Evolutionary conservation across 2,113 vertebrate species (phyloP).

Genomic region (Aptenodytes patagonicus): DNA sequence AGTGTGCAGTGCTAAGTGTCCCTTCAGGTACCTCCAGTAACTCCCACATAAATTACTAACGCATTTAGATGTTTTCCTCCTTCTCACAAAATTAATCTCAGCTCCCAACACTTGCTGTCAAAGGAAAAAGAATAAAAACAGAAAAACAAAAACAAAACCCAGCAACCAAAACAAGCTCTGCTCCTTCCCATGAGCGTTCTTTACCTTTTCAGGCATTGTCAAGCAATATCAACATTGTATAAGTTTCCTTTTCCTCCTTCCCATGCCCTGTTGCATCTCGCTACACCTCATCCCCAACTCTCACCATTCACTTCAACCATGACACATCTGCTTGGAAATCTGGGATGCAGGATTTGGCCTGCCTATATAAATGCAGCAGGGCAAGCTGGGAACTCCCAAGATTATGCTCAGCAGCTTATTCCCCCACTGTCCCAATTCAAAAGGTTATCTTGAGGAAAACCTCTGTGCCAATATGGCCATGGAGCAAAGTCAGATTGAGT

Average conservation of each 20-base stretch:
- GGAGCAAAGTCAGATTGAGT: background rate
- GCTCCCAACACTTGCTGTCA: background rate
- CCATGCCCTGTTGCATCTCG: accelerated
- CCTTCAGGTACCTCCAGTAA: background rate
- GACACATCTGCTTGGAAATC: background rate
- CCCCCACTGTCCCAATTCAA: background rate
- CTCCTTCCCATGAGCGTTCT: background rate
- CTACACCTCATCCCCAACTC: background rate
- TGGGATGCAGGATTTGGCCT: background rate
- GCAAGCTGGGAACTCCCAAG: background rate
- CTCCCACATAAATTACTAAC: background rate
- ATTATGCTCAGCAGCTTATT: background rate
- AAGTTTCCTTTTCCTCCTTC: background rate
- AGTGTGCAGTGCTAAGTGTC: background rate
- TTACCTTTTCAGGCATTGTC: background rate
- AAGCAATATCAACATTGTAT: background rate
- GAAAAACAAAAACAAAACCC: background rate
- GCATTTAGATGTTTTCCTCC: background rate
- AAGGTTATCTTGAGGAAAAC: background rate
- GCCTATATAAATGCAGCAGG: background rate
- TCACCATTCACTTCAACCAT: background rate
- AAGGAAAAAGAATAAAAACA: background rate
- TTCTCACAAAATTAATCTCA: background rate
- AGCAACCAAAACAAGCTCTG: background rate
- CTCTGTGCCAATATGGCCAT: background rate